Conservation (phyloP, 2,113 vertebrate species). For the Empidonax traillii region DNA sequence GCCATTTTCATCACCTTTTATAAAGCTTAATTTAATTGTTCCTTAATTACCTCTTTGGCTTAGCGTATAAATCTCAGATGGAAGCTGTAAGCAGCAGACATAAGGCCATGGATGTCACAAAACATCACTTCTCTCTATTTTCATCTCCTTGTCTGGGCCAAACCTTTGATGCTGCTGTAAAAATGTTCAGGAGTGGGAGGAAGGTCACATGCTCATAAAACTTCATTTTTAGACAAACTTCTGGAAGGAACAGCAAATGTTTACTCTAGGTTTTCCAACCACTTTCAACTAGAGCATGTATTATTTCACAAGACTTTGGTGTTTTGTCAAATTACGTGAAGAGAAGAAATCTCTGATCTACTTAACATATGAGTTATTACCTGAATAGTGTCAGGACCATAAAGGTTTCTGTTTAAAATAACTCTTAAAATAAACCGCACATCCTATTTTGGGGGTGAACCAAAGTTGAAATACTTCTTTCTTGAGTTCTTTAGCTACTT, state of each 20-base stretch:
- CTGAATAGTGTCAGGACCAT: background rate
- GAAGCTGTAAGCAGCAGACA: background rate
- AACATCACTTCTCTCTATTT: background rate
- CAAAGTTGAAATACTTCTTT: background rate
- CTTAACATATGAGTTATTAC: background rate
- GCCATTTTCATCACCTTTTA: background rate
- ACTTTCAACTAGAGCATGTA: background rate
- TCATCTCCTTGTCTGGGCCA: background rate
- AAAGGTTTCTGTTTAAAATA: background rate
- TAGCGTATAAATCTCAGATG: background rate
- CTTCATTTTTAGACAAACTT: background rate
- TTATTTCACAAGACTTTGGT: background rate
- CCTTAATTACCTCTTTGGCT: constrained; percentile 32
- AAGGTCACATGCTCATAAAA: background rate
- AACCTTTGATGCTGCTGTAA: background rate
- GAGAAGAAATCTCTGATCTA: background rate
- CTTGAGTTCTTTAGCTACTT: background rate
- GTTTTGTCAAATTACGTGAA: background rate
- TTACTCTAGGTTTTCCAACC: background rate
- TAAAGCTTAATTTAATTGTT: constrained; percentile 43
- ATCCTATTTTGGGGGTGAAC: background rate
- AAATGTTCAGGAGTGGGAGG: background rate
- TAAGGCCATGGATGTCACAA: background rate
- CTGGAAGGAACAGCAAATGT: background rate
- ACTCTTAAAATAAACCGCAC: background rate